Base-by-base conservation (phyloP, 2,797 vertebrate genomes). In the Myripristis jacobus region DNA sequence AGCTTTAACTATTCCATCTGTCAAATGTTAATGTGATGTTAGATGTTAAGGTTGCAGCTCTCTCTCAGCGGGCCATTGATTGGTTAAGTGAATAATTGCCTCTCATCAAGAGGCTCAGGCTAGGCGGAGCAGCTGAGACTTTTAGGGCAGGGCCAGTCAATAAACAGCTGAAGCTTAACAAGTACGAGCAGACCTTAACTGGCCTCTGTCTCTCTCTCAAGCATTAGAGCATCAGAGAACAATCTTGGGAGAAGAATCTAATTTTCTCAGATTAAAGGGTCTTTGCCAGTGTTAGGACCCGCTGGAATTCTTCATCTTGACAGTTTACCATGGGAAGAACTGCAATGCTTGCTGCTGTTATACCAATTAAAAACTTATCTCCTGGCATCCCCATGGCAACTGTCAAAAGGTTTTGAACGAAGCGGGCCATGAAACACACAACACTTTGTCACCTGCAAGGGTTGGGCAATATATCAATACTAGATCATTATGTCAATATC, bases 141-240 rank as follows among this genome's bases (percentile, higher is more conserved):
- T 83, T 79, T 36, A 79, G 78, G 78, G 80, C 75, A 76, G 55
- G 77, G 66, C 31, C 25, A 47, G 80, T 92, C 89, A 82, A 92
- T 92, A 90, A 91, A 85, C 69, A 78, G 69, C 74, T 69, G 77
- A 81, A 74, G 77, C 73, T 63, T 74, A 86, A 87, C 88, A 87
- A 89, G 79, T 64, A 61, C 64, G 24, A 69, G 61, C 21, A 59
- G 81, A 85, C 80, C 81, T 84, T 44, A 66, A 70, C 59, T 71
- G 76, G 70, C 76, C 84, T 27, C 22, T 7, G 77, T 56, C 74
- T 80, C 79, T 88, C 78, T 65, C 80, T 88, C 70, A 77, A 77
- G 50, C 61, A 53, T 51, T 54, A 75, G n/a, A 59, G 29, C 61
- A 53, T 51, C 56, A 75, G n/a, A 59, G 29, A 62, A 62, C n/a